phyloP scores from a whole-genome alignment of 2,113 vertebrate species.

The Upupa epops region DNA sequence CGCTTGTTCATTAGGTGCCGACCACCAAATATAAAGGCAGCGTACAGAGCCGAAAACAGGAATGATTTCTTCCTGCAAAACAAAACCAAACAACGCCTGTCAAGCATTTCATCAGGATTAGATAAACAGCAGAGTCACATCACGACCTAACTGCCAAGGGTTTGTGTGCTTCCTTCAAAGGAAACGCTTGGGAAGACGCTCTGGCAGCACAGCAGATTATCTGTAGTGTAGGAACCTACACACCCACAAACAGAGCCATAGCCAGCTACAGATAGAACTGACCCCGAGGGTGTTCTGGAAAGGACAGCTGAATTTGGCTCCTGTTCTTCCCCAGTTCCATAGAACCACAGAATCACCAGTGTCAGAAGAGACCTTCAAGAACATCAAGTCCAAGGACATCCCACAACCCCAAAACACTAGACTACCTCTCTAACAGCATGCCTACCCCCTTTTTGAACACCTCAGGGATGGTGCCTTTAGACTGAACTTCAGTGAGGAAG shows the following conservation, averaged over 20 bases:
- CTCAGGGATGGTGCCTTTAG: neutral
- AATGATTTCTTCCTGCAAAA: constrained; percentile 97
- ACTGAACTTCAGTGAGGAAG: neutral
- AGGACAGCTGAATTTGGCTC: neutral
- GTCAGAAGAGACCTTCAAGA: too few species aligned
- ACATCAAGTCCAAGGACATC: too few species aligned
- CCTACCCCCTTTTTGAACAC: too few species aligned
- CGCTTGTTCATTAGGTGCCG: constrained; percentile 97
- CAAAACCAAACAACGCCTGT: constrained; percentile 40
- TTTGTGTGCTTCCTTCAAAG: neutral
- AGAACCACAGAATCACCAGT: too few species aligned
- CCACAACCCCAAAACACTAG: too few species aligned
- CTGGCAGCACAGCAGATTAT: neutral
- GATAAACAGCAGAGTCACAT: neutral
- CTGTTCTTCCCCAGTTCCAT: neutral
- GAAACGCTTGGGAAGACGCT: neutral
- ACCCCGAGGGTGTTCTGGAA: neutral
- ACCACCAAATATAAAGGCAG: constrained; percentile 95
- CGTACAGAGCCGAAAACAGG: constrained; percentile 94
- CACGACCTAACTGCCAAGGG: neutral
- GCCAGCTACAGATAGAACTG: neutral
- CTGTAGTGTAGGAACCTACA: accelerated
- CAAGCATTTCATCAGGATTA: neutral
- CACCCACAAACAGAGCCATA: neutral
- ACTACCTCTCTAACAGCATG: too few species aligned